Conservation (phyloP, 2,113 vertebrate genomes). For the Oplegnathus fasciatus region DNA sequence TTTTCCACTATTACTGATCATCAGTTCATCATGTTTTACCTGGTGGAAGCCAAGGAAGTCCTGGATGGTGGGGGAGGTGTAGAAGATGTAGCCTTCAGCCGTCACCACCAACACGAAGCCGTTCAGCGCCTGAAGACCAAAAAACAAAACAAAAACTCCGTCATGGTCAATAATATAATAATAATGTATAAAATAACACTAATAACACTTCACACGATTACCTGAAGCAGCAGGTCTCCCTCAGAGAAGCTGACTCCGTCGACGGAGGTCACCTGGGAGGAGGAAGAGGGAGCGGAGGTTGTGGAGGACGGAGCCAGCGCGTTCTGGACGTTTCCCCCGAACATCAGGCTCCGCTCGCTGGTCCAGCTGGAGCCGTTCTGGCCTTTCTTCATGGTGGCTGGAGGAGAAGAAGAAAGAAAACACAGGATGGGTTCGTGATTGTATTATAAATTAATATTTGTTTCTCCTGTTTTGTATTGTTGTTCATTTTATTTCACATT, state of each 20-base stretch:
- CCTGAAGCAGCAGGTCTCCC: constrained; percentile 89
- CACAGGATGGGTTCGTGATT: no score
- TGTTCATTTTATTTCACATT: neutral
- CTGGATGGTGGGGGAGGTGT: constrained; percentile 84
- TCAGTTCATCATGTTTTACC: constrained; percentile 51
- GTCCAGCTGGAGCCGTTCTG: constrained; percentile 53
- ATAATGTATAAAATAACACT: no score
- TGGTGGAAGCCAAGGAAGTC: constrained; percentile 88
- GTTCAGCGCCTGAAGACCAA: constrained; percentile 77
- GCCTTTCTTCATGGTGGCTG: constrained; percentile 80
- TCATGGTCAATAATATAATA: no score
- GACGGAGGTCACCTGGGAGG: constrained; percentile 32
- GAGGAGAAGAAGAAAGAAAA: neutral
- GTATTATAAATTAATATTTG: no score
- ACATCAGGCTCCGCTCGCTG: constrained; percentile 41
- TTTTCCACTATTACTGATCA: neutral
- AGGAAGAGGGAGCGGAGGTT: neutral
- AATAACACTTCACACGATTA: constrained; percentile 29
- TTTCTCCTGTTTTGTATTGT: neutral
- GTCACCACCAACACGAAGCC: constrained; percentile 87
- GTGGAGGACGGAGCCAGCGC: neutral
- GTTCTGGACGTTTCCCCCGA: constrained; percentile 42
- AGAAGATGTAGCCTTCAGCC: constrained; percentile 84
- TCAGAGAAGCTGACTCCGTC: constrained; percentile 82
- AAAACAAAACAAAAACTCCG: neutral